Evolutionary conservation across 2,797 vertebrate genomes (phyloP), one percentile per base, ranked within the genome.

Genomic region (Bryconaethiops microstoma): DNA sequence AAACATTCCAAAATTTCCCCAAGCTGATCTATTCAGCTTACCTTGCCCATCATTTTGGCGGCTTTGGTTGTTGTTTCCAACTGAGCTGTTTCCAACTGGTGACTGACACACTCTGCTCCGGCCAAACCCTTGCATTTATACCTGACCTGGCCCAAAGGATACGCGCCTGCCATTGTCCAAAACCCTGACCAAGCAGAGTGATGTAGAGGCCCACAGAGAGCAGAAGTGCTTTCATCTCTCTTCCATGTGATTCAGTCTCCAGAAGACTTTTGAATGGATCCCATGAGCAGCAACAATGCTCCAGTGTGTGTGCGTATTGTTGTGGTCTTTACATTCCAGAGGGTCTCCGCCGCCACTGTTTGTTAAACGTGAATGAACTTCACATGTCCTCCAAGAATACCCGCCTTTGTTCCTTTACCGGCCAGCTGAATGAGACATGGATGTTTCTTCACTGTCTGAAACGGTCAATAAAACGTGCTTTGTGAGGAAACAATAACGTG

Each of bases 41-140:
- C 65, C 65, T 69, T 69, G 39, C 65, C 40, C 45, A 70, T 70
- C 68, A 52, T 70, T 50, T 50, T 70, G 21, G 45, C 45, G 12
- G 68, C 45, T 70, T 50, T 14, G 68, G 59, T 23, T 70, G 13
- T 12, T n/a, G 68, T 73, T 64, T 39, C 29, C 59, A 25, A 62
- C 59, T 10, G 50, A 65, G 60, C 68, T 62, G 59, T 77, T 59
- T 60, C 39, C 74, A 54, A n/a, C 68, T 70, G 42, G 68, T 70
- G 68, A 70, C 42, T 52, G 68, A 65, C 63, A 65, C 63, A 17
- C 45, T 52, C 65, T 16, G 21, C 21, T 39, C 42, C 17, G 45
- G 45, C 52, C 45, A 50, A 70, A 52, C 68, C 68, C 45, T 21
- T 52, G 68, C 68, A 50, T 70, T 70, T 29, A 71, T 54, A 71